A percentile compares a stretch with the other conserved stretches of the same genome.
Evolutionary conservation across 1,140 invertebrate species (phyloP).

Genomic region (Bicyclus anynana): DNA sequence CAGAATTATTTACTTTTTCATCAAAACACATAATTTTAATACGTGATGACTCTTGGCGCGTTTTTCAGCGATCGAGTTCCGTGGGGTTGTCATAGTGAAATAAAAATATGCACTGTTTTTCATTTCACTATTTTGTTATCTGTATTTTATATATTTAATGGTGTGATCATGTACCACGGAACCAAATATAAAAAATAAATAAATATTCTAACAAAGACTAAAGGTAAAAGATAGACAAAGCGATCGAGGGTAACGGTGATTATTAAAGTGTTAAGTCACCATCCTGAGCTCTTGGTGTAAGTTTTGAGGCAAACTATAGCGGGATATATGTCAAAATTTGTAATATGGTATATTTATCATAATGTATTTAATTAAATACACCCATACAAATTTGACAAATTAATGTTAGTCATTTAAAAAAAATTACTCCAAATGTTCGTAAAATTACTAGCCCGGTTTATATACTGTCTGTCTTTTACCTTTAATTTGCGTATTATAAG

Average conservation of each 20-base stretch:
- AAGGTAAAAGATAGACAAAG: background rate
- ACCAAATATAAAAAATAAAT: conserved; percentile 27
- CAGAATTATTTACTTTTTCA: background rate
- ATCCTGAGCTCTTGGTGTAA: too few relatives aligned
- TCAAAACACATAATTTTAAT: conserved; percentile 18
- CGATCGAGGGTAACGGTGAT: too few relatives aligned
- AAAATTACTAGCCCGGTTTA: background rate
- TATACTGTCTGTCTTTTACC: background rate
- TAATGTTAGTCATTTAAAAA: too few relatives aligned
- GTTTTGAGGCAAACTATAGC: too few relatives aligned
- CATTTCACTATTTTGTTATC: conserved; percentile 35
- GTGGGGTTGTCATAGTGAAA: conserved; percentile 13
- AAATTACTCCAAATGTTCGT: too few relatives aligned
- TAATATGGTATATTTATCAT: too few relatives aligned
- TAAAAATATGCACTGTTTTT: conserved; percentile 20
- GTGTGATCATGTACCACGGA: conserved; percentile 29
- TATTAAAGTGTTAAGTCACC: too few relatives aligned
- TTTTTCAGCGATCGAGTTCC: conserved; percentile 19
- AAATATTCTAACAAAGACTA: conserved; percentile 3
- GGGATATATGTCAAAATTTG: too few relatives aligned
- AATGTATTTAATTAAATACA: too few relatives aligned
- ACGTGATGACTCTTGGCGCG: conserved; percentile 35
- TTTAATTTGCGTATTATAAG: conserved; percentile 8
- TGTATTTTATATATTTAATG: conserved; percentile 30
- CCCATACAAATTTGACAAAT: too few relatives aligned